Base-by-base conservation (phyloP, 1,140 invertebrate species). In the Diachasma alloeum region DNA sequence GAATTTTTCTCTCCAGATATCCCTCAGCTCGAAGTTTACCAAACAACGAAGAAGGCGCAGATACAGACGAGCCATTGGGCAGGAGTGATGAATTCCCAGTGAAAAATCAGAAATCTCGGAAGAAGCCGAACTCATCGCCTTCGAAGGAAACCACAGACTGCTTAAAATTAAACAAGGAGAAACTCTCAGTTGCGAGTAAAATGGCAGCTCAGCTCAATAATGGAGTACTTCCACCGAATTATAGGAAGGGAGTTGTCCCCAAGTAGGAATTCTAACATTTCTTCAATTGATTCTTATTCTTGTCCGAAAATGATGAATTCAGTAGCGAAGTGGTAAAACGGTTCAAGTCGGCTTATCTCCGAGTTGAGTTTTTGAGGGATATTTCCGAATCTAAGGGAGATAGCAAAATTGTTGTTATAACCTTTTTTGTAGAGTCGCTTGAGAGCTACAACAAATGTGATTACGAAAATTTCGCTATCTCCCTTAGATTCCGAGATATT, bases 161-260 rank as follows among this genome's bases (percentile, higher is more conserved):
- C 72, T 59, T 78, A 9, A 84, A 84, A 76, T 68, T 83, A 56
- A 84, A 83, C 69, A 84, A 83, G 71, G 71, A 84, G 56, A 77
- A 70, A 76, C 79, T 53, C 31, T 72, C 79, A 66, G 37, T 81
- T n/a, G 76, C 79, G 26, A 82, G 42, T 70, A 88, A 86, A 78
- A 69, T 84, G 31, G 76, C 75, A 13, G 77, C 73, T 15, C 81
- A 82, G 19, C 53, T 84, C n/a, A 83, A 82, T 72, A 87, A 82
- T 72, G 82, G 79, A 71, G 53, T 76, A 37, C 53, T 81, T 56
- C 84, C 79, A 31, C 19, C 83, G 0, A 86, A 80, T 84, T 86
- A 90, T 81, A 84, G 84, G 15, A 83, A 85, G 70, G 90, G 90
- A 75, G 85, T 87, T 77, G 83, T 90, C 76, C 90, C 90, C 63